phyloP scores from a whole-genome alignment of 1,140 invertebrate species.

The Papilio aristodemus region DNA sequence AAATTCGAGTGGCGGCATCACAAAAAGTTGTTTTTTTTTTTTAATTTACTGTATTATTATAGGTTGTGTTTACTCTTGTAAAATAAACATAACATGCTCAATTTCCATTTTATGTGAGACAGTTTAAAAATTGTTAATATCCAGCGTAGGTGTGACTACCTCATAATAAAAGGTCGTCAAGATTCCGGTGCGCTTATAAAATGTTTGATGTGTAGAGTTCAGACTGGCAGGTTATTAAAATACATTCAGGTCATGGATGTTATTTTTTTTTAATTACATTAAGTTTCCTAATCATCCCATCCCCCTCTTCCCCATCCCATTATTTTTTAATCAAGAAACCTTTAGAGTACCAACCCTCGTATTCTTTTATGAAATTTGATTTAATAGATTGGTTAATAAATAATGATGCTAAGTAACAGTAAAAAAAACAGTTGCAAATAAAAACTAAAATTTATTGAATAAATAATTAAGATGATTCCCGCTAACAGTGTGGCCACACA shows the following conservation, averaged over 20 bases:
- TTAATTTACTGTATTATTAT: background rate
- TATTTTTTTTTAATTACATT: background rate
- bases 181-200: background rate
- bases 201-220: conserved; percentile 15
- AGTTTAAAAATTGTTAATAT: conserved; percentile 37
- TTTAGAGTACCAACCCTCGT: too few relatives aligned
- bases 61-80: background rate
- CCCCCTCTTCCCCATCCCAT: too few relatives aligned
- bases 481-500: conserved; percentile 4
- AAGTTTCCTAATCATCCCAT: background rate
- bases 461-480: background rate
- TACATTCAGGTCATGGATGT: conserved; percentile 14
- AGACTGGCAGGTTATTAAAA: background rate
- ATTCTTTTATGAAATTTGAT: too few relatives aligned
- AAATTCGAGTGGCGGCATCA: too few relatives aligned
- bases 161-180: background rate
- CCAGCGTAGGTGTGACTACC: conserved; percentile 35
- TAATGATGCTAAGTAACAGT: too few relatives aligned
- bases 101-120: conserved; percentile 37
- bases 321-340: too few relatives aligned
- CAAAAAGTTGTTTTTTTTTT: too few relatives aligned
- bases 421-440: too few relatives aligned
- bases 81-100: conserved; percentile 33
- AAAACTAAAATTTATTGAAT: too few relatives aligned
- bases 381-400: too few relatives aligned